Evolutionary conservation across 64 coral and sea anemone species (phyloP).

Genomic region (Astreopora myriophthalma): DNA sequence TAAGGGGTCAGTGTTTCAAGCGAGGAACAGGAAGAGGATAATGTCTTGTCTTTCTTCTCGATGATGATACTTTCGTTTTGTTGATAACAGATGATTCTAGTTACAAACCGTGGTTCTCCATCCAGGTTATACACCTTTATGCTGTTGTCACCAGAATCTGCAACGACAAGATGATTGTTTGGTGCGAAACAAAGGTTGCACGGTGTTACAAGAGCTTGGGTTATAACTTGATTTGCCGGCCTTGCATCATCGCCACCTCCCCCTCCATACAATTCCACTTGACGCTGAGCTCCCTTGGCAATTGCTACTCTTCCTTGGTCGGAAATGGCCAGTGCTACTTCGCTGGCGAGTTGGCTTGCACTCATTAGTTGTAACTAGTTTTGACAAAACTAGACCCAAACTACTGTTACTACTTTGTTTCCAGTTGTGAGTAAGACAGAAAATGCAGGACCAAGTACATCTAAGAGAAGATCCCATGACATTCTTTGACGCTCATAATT

Average conservation of each 20-base stretch:
- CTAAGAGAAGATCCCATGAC: no score
- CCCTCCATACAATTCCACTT: neutral
- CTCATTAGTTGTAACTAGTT: neutral
- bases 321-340: neutral
- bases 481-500: no score
- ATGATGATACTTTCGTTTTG: neutral
- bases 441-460: no score
- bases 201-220: neutral
- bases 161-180: neutral
- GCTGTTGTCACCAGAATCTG: neutral
- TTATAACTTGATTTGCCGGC: neutral
- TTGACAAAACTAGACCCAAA: no score
- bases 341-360: neutral
- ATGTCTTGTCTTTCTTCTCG: no score
- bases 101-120: neutral
- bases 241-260: neutral
- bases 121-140: neutral
- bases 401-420: no score
- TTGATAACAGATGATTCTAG: neutral
- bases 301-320: neutral
- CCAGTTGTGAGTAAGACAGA: no score
- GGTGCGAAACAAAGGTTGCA: constrained; percentile 1
- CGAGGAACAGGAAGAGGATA: no score
- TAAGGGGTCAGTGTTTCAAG: neutral
- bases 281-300: neutral